Conservation (phyloP, 1,140 invertebrate species). For the Meloidogyne chitwoodi region DNA sequence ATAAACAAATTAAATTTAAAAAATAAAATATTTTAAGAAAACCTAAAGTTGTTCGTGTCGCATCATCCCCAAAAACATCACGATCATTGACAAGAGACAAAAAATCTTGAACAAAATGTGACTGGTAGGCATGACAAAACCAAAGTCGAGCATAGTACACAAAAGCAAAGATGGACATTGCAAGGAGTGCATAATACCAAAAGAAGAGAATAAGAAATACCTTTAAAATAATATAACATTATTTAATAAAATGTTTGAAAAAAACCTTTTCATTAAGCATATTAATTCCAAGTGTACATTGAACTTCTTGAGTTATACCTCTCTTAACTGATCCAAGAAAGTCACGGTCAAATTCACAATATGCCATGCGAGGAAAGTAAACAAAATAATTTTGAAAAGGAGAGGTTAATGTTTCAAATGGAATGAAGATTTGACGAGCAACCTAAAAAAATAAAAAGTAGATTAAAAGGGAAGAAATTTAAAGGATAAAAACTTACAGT, state of each 20-base stretch:
- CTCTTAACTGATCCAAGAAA: slow-evolving; percentile 6
- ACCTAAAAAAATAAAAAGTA: too few relatives aligned
- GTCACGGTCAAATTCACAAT: slow-evolving; percentile 8
- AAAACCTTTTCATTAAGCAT: slow-evolving; percentile 20
- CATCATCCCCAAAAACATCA: not conserved
- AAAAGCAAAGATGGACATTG: not conserved
- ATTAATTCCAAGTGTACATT: slow-evolving; percentile 7
- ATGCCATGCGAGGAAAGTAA: slow-evolving; percentile 10
- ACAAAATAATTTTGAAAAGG: not conserved
- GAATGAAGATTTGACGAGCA: not conserved
- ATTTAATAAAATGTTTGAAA: not conserved
- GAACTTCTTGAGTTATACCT: slow-evolving; percentile 6
- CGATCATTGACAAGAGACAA: not conserved
- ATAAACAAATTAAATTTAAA: not conserved
- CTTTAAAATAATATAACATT: not conserved
- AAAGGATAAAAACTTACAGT: not conserved
- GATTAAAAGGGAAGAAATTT: not conserved
- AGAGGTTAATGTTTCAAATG: slow-evolving; percentile 4
- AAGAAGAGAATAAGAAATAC: slow-evolving; percentile 17
- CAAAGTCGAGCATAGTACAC: not conserved
- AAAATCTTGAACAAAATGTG: not conserved
- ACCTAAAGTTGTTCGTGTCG: not conserved
- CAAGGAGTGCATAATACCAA: slow-evolving; percentile 7
- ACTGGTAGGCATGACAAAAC: not conserved
- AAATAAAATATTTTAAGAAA: not conserved